These are phyloP conservation scores for Frankliniella intonsa DNA, from an alignment of 2,888 invertebrate species.

Conservation along the genomic window DNA sequence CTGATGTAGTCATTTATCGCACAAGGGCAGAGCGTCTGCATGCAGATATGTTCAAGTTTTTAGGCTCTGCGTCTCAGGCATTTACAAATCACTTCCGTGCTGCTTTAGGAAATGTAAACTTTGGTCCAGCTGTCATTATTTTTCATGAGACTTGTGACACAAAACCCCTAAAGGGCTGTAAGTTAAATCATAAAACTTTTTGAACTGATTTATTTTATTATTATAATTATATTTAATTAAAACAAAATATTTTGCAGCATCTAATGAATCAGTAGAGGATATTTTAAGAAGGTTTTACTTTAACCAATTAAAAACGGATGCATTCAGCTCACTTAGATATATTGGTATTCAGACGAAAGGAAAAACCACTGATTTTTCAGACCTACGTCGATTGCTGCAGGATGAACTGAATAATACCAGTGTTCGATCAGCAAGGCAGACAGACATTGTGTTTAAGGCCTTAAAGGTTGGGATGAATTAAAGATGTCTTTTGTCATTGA, in stretches of 20 bases:
- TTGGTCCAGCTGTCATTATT: slow-evolving; percentile 70
- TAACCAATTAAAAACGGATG: slow-evolving; percentile 60
- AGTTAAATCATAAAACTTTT: slow-evolving; percentile 40
- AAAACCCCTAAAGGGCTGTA: slow-evolving; percentile 57
- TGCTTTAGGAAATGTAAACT: slow-evolving; percentile 50
- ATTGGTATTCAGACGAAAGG: slow-evolving; percentile 57
- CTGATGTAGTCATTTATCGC: slow-evolving; percentile 72
- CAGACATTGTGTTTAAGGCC: slow-evolving; percentile 62
- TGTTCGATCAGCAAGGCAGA: slow-evolving; percentile 64
- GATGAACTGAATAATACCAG: slow-evolving; percentile 63
- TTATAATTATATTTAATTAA: slow-evolving; percentile 32
- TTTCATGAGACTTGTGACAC: slow-evolving; percentile 77
- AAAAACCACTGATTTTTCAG: slow-evolving; percentile 56
- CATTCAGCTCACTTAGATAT: slow-evolving; percentile 67
- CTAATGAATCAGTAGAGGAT: slow-evolving; percentile 56
- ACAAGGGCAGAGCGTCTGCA: slow-evolving; percentile 70
- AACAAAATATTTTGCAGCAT: slow-evolving; percentile 42
- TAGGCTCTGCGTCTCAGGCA: slow-evolving; percentile 70
- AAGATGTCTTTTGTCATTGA: slow-evolving; percentile 6
- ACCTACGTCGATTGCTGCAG: slow-evolving; percentile 55
- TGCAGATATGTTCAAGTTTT: slow-evolving; percentile 69
- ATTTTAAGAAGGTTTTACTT: slow-evolving; percentile 56
- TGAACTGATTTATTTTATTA: slow-evolving; percentile 14
- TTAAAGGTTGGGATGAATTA: slow-evolving; percentile 52
- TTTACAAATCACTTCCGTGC: slow-evolving; percentile 67